Evolutionary conservation across 2,797 vertebrate species (phyloP), one percentile per base, ranked within the genome.

Genomic region (Odontamblyopus rebecca): DNA sequence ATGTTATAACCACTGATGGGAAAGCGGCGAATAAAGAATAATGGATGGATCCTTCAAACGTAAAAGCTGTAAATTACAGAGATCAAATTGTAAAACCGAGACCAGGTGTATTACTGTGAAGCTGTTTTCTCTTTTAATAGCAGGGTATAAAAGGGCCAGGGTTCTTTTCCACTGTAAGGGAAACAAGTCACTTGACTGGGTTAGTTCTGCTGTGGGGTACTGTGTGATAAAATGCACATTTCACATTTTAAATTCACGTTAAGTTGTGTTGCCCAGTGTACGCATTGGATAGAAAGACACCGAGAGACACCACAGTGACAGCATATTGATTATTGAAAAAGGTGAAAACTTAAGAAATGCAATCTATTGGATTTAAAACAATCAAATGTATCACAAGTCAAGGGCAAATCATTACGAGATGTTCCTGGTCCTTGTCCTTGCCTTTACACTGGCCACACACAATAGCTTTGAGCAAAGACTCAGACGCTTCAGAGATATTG

Each of bases 401-500:
- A 84, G 87, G 88, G 74, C 80, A 79, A 60, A 81, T 79, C 68
- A 30, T 32, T 67, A 61, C 70, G 26, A 76, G 74, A 74, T 48
- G 64, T 73, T 61, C 5, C 0, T 66, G 65, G 23, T 38, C 7
- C 67, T 73, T 15, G 67, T 79, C 80, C 76, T 88, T 80, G 78
- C 61, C 73, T 74, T 76, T 41, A 67, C 67, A 86, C 69, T 57
- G 35, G 70, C 67, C 69, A 23, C 65, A 75, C 61, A 79, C 69
- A 82, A 69, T 61, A 53, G 71, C 78, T 74, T 61, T 54, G 48
- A 79, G 79, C 61, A 69, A 75, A 71, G 63, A 83, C 76, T 88
- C 72, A 86, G 84, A 89, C 85, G 82, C 73, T 77, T 75, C 26
- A 76, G 77, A 69, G 70, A 82, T 85, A 74, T 77, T 5, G 63